These are phyloP conservation scores for Nothoprocta pentlandii DNA, from an alignment of 2,113 vertebrate genomes.

Conservation along the genomic window DNA sequence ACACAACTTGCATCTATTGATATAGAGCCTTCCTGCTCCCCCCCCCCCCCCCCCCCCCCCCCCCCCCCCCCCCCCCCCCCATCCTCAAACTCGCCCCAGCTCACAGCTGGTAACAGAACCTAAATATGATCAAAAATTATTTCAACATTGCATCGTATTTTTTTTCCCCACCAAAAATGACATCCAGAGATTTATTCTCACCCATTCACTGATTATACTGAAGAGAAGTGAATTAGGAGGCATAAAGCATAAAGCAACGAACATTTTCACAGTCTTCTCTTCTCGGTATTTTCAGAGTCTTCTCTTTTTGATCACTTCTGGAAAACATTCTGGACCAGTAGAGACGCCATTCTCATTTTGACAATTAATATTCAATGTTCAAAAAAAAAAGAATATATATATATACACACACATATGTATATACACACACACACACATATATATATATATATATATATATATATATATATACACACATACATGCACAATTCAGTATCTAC, in stretches of 20 bases:
- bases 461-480: too few relatives aligned
- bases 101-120: neutral
- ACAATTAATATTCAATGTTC: neutral
- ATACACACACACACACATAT: too few relatives aligned
- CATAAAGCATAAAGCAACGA: neutral
- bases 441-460: too few relatives aligned
- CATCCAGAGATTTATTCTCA: constrained; percentile 1
- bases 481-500: neutral
- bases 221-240: constrained; percentile 19
- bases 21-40: neutral
- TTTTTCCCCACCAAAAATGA: neutral
- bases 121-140: neutral
- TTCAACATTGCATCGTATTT: neutral
- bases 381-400: neutral
- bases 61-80: rapidly evolving
- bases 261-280: neutral
- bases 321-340: too few relatives aligned
- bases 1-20: neutral
- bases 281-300: neutral
- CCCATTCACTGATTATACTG: neutral
- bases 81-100: neutral
- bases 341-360: neutral
- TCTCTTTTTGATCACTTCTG: neutral
- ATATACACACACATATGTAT: too few relatives aligned
- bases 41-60: rapidly evolving